A percentile compares a stretch with the other conserved stretches of the same genome.
These are phyloP conservation scores for Actenoides hombroni DNA, from an alignment of 2,113 vertebrate species.

Conservation along the genomic window DNA sequence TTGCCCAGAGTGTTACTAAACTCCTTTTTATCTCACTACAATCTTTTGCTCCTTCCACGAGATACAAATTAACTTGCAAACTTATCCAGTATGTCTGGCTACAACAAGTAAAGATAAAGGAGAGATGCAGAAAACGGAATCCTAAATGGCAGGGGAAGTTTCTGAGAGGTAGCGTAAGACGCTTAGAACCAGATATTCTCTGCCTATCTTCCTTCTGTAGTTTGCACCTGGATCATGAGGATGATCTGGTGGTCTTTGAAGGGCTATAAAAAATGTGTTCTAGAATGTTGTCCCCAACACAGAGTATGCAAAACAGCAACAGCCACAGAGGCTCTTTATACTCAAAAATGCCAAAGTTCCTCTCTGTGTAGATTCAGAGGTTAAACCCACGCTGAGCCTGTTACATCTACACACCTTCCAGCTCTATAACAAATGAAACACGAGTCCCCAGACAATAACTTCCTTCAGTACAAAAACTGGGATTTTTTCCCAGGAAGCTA, in stretches of 20 bases:
- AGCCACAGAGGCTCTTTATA: neutral
- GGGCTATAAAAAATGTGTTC: neutral
- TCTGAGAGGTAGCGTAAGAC: neutral
- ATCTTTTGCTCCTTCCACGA: neutral
- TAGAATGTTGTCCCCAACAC: neutral
- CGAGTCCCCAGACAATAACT: neutral
- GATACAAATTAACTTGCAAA: neutral
- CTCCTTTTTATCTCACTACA: neutral
- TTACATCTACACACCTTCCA: neutral
- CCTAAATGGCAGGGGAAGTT: neutral
- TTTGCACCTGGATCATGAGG: neutral
- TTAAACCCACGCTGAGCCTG: neutral
- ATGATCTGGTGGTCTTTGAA: neutral
- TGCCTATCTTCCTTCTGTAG: neutral
- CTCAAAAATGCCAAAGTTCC: neutral
- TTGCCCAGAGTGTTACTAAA: neutral
- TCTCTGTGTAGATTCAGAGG: neutral
- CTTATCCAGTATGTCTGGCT: neutral
- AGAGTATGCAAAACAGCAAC: fast-evolving
- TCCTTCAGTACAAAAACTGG: conserved; percentile 7
- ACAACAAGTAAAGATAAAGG: neutral
- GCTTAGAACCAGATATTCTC: neutral
- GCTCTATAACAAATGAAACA: neutral
- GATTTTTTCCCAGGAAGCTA: conserved; percentile 27
- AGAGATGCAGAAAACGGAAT: neutral